phyloP scores from a whole-genome alignment of 2,797 vertebrate species.

The Sebastes cheni region DNA sequence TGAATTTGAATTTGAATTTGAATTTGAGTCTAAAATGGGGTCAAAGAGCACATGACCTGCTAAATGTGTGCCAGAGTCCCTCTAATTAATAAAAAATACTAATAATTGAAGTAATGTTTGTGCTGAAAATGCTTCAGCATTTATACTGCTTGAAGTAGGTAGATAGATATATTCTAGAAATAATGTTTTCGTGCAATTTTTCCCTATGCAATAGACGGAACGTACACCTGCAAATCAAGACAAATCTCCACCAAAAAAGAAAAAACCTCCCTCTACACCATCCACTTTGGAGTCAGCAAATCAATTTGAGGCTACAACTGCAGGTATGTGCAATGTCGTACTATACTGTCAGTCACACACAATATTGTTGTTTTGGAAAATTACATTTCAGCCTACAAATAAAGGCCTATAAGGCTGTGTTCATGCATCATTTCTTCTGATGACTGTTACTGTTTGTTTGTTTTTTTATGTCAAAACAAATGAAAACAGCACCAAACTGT shows the following conservation, averaged over 20 bases:
- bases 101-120: background rate
- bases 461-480: background rate
- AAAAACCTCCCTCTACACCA: constrained; percentile 23
- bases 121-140: background rate
- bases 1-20: no score
- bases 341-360: background rate
- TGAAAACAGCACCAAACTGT: background rate
- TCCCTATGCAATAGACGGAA: constrained; percentile 58
- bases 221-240: constrained; percentile 29
- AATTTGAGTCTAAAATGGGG: background rate
- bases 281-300: constrained; percentile 21
- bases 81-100: background rate
- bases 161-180: background rate
- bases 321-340: constrained; percentile 56
- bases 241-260: constrained; percentile 67
- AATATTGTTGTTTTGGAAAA: background rate
- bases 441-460: background rate
- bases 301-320: constrained; percentile 56
- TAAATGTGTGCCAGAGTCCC: background rate
- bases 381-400: background rate
- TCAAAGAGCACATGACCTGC: background rate
- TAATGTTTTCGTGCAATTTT: background rate
- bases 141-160: background rate
- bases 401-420: background rate
- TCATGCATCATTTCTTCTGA: background rate